These are phyloP conservation scores for Sinotaia quadrata DNA, from an alignment of 2,888 invertebrate species.

Conservation along the genomic window DNA sequence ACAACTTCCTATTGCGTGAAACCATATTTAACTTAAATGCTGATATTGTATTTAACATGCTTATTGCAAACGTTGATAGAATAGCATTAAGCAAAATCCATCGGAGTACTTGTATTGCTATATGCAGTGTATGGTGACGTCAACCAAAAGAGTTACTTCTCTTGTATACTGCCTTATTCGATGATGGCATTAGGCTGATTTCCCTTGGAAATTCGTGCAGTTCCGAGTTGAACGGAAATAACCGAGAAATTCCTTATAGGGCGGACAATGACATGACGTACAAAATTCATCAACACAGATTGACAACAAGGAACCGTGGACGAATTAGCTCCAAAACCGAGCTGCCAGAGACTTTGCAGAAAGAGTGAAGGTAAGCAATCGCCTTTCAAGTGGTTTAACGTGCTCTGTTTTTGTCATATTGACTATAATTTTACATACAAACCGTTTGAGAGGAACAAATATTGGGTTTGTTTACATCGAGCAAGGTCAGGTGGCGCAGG, in stretches of 20 bases:
- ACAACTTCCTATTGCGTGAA: too few relatives aligned
- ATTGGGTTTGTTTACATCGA: conserved; percentile 42
- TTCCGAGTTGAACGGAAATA: conserved; percentile 17
- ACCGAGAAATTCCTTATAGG: conserved; percentile 20
- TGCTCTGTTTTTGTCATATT: too few relatives aligned
- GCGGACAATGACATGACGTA: conserved; percentile 33
- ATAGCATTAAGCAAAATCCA: too few relatives aligned
- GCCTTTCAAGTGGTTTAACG: not conserved
- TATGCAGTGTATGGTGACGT: too few relatives aligned
- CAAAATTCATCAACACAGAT: conserved; percentile 33
- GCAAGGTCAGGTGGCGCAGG: conserved; percentile 39
- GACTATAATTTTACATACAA: too few relatives aligned
- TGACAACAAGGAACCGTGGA: conserved; percentile 31
- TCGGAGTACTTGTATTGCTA: too few relatives aligned
- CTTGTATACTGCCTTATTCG: conserved; percentile 3
- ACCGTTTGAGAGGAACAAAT: conserved; percentile 12
- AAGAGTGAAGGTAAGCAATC: conserved; percentile 18
- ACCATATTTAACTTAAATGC: too few relatives aligned
- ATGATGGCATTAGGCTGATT: not conserved
- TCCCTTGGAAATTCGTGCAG: conserved; percentile 10
- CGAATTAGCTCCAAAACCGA: conserved; percentile 22
- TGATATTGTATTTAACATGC: too few relatives aligned
- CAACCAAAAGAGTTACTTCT: conserved; percentile 27
- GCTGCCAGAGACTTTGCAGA: conserved; percentile 3
- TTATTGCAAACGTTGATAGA: too few relatives aligned